Percentiles rank a stretch among this genome's conserved stretches.
Evolutionary conservation across 2,113 vertebrate species (phyloP).

Genomic region (Xiphorhynchus elegans): DNA sequence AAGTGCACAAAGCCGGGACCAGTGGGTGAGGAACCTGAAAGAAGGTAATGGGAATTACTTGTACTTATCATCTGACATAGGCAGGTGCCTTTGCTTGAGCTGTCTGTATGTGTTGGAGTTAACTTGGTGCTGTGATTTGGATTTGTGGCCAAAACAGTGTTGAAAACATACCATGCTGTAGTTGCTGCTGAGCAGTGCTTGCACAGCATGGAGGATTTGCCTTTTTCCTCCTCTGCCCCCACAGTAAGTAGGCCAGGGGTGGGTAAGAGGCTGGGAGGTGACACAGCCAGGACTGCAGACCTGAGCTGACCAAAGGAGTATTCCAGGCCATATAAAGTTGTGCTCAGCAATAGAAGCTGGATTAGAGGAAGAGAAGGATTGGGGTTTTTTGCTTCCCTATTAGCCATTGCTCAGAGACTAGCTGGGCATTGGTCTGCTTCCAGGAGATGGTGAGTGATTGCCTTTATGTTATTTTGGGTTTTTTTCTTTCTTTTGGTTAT

Average conservation of each 20-base stretch:
- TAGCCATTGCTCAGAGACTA: fast-evolving
- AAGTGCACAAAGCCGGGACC: conserved; percentile 82
- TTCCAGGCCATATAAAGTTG: neutral
- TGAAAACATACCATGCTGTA: neutral
- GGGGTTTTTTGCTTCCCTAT: neutral
- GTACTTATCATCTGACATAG: neutral
- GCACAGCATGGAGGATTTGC: neutral
- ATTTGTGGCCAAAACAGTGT: neutral
- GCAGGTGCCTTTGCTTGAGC: neutral
- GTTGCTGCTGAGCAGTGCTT: neutral
- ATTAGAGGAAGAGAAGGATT: neutral
- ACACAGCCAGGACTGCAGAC: neutral
- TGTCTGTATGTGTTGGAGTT: neutral
- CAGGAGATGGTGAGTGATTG: neutral
- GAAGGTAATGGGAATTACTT: conserved; percentile 77
- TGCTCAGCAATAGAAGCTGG: neutral
- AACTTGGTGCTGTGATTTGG: neutral
- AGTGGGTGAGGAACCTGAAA: conserved; percentile 91
- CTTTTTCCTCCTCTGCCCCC: neutral
- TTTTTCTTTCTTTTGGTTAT: neutral
- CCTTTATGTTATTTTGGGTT: neutral
- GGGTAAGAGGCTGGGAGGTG: neutral
- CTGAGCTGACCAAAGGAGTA: neutral
- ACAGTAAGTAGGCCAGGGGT: fast-evolving
- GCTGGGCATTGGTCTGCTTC: neutral